Conservation (phyloP, 2,113 vertebrate genomes). For the Nematolebias whitei region DNA sequence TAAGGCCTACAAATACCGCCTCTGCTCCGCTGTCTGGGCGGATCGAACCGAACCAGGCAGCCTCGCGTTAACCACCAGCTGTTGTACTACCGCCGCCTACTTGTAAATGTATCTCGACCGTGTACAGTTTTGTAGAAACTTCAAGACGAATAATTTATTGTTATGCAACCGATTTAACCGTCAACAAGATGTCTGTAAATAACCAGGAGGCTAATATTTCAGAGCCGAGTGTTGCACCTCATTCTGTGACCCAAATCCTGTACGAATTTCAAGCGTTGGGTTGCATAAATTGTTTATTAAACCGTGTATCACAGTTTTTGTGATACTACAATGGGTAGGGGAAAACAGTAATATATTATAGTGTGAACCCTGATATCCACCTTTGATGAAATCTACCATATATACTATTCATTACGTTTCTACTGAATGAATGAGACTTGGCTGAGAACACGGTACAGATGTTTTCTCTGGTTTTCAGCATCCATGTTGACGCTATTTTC, state of each 20-base stretch:
- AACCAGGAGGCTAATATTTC: slow-evolving; percentile 5
- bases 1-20: slow-evolving; percentile 55
- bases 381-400: background rate
- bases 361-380: background rate
- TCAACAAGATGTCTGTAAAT: slow-evolving; percentile 25
- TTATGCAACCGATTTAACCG: slow-evolving; percentile 19
- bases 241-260: slow-evolving; percentile 1
- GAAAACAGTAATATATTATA: no score
- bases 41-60: slow-evolving; percentile 59
- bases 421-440: background rate
- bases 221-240: slow-evolving; percentile 20
- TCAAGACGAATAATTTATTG: background rate
- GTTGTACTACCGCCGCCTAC: no score
- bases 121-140: background rate
- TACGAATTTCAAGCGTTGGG: background rate
- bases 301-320: background rate
- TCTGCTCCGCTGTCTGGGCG: slow-evolving; percentile 63
- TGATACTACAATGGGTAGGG: background rate
- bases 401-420: background rate
- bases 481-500: background rate
- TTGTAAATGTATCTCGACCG: background rate
- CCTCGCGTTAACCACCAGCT: slow-evolving; percentile 56
- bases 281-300: background rate
- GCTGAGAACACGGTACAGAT: background rate
- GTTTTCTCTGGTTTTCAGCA: background rate